Percentiles rank a stretch among this genome's conserved stretches.
These are phyloP conservation scores for Balaeniceps rex DNA, from an alignment of 2,113 vertebrate genomes.

Conservation along the genomic window DNA sequence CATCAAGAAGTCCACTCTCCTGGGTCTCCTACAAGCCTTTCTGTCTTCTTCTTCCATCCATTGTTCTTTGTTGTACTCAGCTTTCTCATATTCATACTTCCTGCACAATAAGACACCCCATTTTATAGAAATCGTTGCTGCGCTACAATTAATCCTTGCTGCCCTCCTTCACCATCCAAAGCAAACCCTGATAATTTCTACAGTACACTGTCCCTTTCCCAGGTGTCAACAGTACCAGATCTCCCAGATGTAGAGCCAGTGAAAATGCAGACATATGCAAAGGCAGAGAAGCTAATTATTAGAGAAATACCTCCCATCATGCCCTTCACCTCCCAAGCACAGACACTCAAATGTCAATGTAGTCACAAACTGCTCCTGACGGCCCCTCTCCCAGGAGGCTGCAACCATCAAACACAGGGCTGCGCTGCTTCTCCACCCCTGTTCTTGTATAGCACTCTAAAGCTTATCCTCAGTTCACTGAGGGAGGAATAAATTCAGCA, in stretches of 20 bases:
- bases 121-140: background rate
- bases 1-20: background rate
- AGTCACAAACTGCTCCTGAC: background rate
- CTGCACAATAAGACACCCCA: background rate
- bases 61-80: background rate
- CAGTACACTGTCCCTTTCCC: background rate
- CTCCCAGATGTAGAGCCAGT: background rate
- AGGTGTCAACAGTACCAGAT: background rate
- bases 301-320: background rate
- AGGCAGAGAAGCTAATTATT: background rate
- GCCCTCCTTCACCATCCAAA: background rate
- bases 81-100: background rate
- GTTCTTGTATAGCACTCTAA: background rate
- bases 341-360: background rate
- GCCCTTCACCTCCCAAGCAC: background rate
- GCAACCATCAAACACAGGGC: background rate
- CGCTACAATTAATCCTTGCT: background rate
- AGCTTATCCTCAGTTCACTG: background rate
- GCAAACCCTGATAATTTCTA: background rate
- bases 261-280: background rate
- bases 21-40: background rate
- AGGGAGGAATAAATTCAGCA: background rate
- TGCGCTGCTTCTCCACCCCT: background rate
- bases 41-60: background rate
- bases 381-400: background rate